phyloP scores from a whole-genome alignment of 1,140 invertebrate species.

The Pseudomyrmex pallidus region DNA sequence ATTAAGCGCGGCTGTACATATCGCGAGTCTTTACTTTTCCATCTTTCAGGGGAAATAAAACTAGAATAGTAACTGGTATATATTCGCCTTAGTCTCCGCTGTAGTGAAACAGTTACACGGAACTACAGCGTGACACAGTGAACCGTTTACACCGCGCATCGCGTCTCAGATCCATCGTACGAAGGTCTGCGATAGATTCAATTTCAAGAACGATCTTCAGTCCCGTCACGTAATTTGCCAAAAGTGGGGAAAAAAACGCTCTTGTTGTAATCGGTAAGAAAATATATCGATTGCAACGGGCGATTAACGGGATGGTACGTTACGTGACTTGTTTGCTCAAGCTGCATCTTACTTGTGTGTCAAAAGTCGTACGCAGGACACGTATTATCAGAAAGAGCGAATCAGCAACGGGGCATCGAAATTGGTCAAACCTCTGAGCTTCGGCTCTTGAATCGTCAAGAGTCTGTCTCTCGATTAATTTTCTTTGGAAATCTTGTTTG shows the following conservation, averaged over 20 bases:
- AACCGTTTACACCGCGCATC: slow-evolving; percentile 17
- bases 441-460: not conserved
- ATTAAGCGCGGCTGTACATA: slow-evolving; percentile 1
- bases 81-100: not conserved
- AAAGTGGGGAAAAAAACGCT: not conserved
- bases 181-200: slow-evolving; percentile 35
- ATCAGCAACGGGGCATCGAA: not conserved
- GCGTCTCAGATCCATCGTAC: slow-evolving; percentile 1
- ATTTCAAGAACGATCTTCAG: slow-evolving; percentile 33
- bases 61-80: slow-evolving; percentile 40
- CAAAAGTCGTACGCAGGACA: not conserved
- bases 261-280: slow-evolving; percentile 6
- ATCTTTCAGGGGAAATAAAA: slow-evolving; percentile 44
- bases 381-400: not conserved
- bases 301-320: slow-evolving; percentile 26
- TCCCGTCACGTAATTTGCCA: slow-evolving; percentile 31
- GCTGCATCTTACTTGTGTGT: not conserved
- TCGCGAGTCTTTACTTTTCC: not conserved
- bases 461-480: not conserved
- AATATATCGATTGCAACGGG: slow-evolving; percentile 23
- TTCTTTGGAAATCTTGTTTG: not conserved
- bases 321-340: slow-evolving; percentile 36
- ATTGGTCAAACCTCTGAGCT: not conserved
- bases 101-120: slow-evolving; percentile 43
- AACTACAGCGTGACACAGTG: slow-evolving; percentile 35